Evolutionary conservation across 2,797 vertebrate genomes (phyloP).

Genomic region (Tamandua tetradactyla): DNA sequence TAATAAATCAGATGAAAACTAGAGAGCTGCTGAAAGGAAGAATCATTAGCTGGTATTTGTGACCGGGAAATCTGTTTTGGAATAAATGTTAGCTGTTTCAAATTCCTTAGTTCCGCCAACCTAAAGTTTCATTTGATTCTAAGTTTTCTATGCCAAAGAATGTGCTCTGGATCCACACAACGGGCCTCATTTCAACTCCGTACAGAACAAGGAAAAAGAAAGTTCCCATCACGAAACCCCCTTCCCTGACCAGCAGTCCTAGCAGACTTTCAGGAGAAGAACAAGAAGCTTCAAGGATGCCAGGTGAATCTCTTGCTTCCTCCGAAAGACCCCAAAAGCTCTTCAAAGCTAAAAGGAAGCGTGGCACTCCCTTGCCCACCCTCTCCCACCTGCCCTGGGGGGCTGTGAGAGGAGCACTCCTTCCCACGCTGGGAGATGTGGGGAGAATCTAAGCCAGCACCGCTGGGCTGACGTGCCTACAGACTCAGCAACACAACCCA

Average conservation of each 20-base stretch:
- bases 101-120: neutral
- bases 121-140: neutral
- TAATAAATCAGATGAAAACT: neutral
- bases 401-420: neutral
- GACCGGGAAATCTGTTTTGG: neutral
- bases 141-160: neutral
- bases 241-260: fast-evolving
- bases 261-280: neutral
- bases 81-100: neutral
- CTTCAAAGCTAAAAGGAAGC: too few species aligned
- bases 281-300: fast-evolving
- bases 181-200: fast-evolving
- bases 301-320: fast-evolving
- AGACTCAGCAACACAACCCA: neutral
- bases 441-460: neutral
- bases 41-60: fast-evolving
- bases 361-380: fast-evolving
- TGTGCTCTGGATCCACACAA: neutral
- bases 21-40: neutral
- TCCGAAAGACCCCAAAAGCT: fast-evolving
- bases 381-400: fast-evolving
- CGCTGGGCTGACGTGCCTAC: neutral
- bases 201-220: neutral
- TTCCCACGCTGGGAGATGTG: neutral
- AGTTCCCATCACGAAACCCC: fast-evolving